Evolutionary conservation across 2,113 vertebrate species (phyloP).

Genomic region (Oncorhynchus tshawytscha): DNA sequence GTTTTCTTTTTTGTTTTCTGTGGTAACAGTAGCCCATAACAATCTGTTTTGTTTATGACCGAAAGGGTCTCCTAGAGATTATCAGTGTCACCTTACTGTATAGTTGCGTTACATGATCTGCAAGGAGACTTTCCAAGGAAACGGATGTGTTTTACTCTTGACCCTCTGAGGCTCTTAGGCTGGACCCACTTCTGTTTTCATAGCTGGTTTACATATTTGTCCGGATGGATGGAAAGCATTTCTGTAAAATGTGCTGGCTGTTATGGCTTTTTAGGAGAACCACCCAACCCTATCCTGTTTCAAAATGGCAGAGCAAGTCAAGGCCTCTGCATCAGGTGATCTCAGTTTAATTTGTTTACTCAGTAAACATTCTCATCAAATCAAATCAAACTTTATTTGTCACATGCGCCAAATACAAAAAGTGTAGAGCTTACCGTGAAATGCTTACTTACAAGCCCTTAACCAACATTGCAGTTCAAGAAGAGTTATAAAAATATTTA

Average conservation of each 20-base stretch:
- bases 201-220: conserved; percentile 12
- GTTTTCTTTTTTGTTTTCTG: too few species aligned
- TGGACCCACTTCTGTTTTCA: not conserved
- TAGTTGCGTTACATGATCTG: conserved; percentile 14
- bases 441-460: too few species aligned
- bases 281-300: conserved; percentile 39
- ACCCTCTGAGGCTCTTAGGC: not conserved
- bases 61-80: not conserved
- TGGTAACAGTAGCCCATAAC: conserved; percentile 6
- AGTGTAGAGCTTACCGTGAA: too few species aligned
- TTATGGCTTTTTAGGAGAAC: conserved; percentile 35
- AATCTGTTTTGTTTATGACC: not conserved
- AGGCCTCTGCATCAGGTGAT: conserved; percentile 28
- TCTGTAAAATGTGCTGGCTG: conserved; percentile 38
- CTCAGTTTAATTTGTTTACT: not conserved
- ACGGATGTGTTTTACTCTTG: conserved; percentile 18
- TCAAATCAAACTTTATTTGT: not conserved
- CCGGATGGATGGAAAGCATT: conserved; percentile 38
- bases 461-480: too few species aligned
- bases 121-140: conserved; percentile 27
- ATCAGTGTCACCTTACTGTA: not conserved
- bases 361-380: not conserved
- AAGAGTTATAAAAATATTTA: too few species aligned
- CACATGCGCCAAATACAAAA: too few species aligned
- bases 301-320: not conserved